Evolutionary conservation across 2,113 vertebrate genomes (phyloP).

Genomic region (Todiramphus saurophagus): DNA sequence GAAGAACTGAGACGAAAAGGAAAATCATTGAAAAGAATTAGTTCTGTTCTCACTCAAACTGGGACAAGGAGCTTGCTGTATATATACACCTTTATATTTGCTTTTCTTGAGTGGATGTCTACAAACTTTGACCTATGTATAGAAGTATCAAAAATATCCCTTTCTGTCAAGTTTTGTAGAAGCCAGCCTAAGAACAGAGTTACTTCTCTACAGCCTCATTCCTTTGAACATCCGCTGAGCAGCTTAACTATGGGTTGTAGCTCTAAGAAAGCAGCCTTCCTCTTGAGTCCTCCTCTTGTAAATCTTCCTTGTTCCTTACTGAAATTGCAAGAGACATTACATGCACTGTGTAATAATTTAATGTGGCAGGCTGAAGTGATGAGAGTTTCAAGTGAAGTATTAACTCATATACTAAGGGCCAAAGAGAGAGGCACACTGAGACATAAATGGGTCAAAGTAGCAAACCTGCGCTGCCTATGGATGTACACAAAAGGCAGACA

Average conservation of each 20-base stretch:
- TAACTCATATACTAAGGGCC: background rate
- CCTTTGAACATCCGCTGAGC: fast-evolving
- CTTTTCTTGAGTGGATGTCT: background rate
- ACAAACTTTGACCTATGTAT: background rate
- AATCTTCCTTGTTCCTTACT: background rate
- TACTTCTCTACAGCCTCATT: background rate
- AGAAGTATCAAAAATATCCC: background rate
- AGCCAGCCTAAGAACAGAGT: background rate
- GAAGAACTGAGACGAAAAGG: too few relatives aligned
- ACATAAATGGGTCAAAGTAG: background rate
- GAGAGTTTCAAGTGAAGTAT: background rate
- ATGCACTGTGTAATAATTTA: background rate
- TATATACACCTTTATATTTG: background rate
- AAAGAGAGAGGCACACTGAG: background rate
- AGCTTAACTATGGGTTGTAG: background rate
- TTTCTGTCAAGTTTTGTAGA: background rate
- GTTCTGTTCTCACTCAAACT: too few relatives aligned
- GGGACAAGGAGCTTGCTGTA: background rate
- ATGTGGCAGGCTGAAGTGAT: background rate
- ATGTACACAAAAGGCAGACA: background rate
- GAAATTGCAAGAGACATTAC: background rate
- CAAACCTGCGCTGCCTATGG: background rate
- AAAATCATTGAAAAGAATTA: too few relatives aligned
- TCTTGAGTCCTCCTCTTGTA: background rate
- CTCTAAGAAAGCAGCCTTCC: background rate